Percentiles rank a stretch among this genome's conserved stretches.
phyloP scores from a whole-genome alignment of 1,140 invertebrate species.

The Drosophila tani region DNA sequence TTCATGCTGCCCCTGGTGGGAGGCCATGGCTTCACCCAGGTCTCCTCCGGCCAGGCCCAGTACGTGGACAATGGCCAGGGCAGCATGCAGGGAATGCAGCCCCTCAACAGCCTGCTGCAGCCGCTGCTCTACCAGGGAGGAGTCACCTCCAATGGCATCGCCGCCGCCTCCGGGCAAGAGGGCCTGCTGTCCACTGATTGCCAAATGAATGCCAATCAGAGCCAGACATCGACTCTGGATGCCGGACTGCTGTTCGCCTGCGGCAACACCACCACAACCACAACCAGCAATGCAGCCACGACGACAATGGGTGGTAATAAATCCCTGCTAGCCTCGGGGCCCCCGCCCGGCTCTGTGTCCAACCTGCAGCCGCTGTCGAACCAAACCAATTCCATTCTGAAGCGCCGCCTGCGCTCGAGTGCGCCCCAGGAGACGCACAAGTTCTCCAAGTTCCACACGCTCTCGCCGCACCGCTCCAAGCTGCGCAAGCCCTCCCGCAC shows the following conservation, averaged over 20 bases:
- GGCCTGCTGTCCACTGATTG: conserved; percentile 33
- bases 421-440: conserved; percentile 78
- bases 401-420: conserved; percentile 84
- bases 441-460: conserved; percentile 84
- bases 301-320: conserved; percentile 17
- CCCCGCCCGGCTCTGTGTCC: conserved; percentile 25
- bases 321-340: conserved; percentile 17
- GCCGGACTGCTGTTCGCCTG: conserved; percentile 55
- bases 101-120: conserved; percentile 65
- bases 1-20: conserved; percentile 62
- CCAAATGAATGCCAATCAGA: conserved; percentile 41
- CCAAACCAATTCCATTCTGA: conserved; percentile 82
- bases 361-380: conserved; percentile 75
- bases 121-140: conserved; percentile 53
- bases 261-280: conserved; percentile 26
- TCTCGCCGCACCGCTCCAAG: conserved; percentile 86
- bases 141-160: conserved; percentile 6
- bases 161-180: conserved; percentile 32
- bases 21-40: conserved; percentile 41
- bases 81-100: conserved; percentile 53
- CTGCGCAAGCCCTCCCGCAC: conserved; percentile 87
- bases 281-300: conserved; percentile 7
- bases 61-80: conserved; percentile 53
- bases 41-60: conserved; percentile 54
- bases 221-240: conserved; percentile 47